These are phyloP conservation scores for Geotria australis DNA, from an alignment of 2,797 vertebrate genomes.

Conservation along the genomic window DNA sequence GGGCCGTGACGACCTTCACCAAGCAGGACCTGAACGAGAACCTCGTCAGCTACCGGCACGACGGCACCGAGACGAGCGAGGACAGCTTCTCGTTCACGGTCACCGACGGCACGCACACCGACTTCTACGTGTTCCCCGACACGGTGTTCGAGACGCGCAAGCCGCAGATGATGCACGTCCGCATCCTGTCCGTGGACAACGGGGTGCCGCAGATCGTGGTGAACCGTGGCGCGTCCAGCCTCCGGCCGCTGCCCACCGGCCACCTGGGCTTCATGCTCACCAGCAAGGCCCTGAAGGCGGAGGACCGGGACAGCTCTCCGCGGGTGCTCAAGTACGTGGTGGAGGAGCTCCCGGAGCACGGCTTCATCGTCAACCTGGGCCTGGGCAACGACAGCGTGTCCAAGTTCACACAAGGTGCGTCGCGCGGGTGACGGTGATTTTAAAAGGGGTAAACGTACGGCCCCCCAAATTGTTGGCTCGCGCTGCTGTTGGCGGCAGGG, in stretches of 20 bases:
- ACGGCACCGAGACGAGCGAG: conserved; percentile 39
- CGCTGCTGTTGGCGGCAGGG: too few relatives aligned
- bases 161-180: conserved; percentile 59
- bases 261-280: conserved; percentile 57
- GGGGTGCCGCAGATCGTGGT: conserved; percentile 43
- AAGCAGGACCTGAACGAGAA: conserved; percentile 88
- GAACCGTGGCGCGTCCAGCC: conserved; percentile 50
- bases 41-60: conserved; percentile 70
- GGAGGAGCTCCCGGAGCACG: conserved; percentile 30
- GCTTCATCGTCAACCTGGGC: conserved; percentile 48
- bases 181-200: conserved; percentile 40
- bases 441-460: too few relatives aligned
- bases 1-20: conserved; percentile 31
- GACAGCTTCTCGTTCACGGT: conserved; percentile 83
- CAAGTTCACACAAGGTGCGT: conserved; percentile 67
- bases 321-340: conserved; percentile 34
- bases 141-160: conserved; percentile 50
- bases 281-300: conserved; percentile 51
- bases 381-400: conserved; percentile 55
- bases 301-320: conserved; percentile 47
- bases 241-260: conserved; percentile 32
- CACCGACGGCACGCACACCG: conserved; percentile 63
- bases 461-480: too few relatives aligned
- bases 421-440: too few relatives aligned
- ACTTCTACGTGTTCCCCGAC: conserved; percentile 76